phyloP scores from a whole-genome alignment of 2,113 vertebrate species.

The Hoplias malabaricus region DNA sequence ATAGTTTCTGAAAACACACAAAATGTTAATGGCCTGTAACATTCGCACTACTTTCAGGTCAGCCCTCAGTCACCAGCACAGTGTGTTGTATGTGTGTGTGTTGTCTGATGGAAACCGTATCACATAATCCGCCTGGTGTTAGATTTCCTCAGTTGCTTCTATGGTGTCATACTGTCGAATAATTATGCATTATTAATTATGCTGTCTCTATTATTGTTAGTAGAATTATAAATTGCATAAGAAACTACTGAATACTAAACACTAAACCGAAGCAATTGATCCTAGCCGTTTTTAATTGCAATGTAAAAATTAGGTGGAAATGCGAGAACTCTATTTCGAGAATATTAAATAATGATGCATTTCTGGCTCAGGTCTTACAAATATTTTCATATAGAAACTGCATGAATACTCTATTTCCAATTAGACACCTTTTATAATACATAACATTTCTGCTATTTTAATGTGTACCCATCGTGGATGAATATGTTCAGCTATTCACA shows the following conservation, averaged over 20 bases:
- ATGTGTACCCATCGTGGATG: too few relatives aligned
- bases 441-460: too few relatives aligned
- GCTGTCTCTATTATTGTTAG: not conserved
- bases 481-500: too few relatives aligned
- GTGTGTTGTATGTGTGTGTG: not conserved
- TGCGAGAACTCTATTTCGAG: too few relatives aligned
- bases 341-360: too few relatives aligned
- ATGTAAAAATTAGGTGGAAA: too few relatives aligned
- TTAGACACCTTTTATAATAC: too few relatives aligned
- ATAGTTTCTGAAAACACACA: not conserved
- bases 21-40: not conserved
- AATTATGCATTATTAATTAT: not conserved
- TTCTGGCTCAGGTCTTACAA: too few relatives aligned
- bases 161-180: not conserved
- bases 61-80: not conserved
- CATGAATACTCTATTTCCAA: too few relatives aligned
- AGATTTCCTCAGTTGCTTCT: not conserved
- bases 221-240: not conserved
- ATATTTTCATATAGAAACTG: too few relatives aligned
- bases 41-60: not conserved
- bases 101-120: not conserved
- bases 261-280: too few relatives aligned
- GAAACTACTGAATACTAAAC: not conserved
- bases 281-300: too few relatives aligned
- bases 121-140: not conserved